These are phyloP conservation scores for Gavia stellata DNA, from an alignment of 2,113 vertebrate genomes.

Conservation along the genomic window DNA sequence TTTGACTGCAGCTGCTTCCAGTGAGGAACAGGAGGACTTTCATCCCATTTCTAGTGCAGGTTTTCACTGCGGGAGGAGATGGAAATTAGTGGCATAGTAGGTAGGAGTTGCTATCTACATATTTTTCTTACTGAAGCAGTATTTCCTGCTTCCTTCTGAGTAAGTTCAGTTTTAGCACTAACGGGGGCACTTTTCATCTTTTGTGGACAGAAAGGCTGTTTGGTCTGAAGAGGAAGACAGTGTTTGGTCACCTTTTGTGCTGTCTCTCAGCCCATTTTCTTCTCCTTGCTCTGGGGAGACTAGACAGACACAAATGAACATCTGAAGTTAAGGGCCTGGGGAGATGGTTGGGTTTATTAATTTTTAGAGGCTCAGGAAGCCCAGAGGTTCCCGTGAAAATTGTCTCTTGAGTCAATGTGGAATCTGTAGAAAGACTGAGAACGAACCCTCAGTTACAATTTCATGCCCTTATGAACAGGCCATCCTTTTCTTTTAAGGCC, in stretches of 20 bases:
- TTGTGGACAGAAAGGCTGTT: not conserved
- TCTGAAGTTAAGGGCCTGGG: not conserved
- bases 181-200: not conserved
- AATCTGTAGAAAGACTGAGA: not conserved
- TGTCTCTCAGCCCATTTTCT: not conserved
- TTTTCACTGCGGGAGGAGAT: not conserved
- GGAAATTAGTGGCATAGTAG: not conserved
- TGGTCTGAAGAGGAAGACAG: too few relatives aligned
- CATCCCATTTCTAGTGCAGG: fast-evolving
- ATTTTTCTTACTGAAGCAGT: not conserved
- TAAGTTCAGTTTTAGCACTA: not conserved
- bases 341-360: not conserved
- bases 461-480: not conserved
- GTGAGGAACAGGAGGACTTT: not conserved
- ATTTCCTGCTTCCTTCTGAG: not conserved
- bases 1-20: not conserved
- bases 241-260: not conserved
- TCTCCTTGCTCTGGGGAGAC: not conserved
- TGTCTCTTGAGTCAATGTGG: not conserved
- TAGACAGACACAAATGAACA: fast-evolving
- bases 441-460: not conserved
- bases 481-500: not conserved
- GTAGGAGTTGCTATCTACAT: not conserved
- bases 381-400: not conserved
- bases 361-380: not conserved